Conservation (phyloP, 2,113 vertebrate genomes). For the Semicossyphus pulcher region DNA sequence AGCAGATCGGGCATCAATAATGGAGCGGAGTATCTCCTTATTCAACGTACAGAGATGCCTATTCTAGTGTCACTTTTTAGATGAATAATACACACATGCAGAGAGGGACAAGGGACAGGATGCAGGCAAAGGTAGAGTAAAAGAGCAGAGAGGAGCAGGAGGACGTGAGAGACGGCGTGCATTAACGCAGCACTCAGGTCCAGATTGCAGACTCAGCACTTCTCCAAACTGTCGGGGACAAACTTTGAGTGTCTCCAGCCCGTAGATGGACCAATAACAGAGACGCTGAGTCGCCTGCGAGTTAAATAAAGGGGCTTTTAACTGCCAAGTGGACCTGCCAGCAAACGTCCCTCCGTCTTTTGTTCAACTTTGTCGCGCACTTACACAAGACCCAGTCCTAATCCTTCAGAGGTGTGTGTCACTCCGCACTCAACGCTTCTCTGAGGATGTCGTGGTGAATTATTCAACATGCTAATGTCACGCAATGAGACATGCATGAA, state of each 20-base stretch:
- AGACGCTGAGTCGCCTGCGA: conserved; percentile 38
- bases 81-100: conserved; percentile 84
- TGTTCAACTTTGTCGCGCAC: conserved; percentile 24
- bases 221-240: conserved; percentile 70
- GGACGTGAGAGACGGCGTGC: conserved; percentile 48
- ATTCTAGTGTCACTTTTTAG: conserved; percentile 78
- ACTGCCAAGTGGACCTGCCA: conserved; percentile 49
- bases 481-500: conserved; percentile 57
- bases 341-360: conserved; percentile 50
- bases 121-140: conserved; percentile 43
- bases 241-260: conserved; percentile 70
- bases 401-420: conserved; percentile 63
- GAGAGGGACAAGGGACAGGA: conserved; percentile 57
- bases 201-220: conserved; percentile 78
- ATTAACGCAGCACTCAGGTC: conserved; percentile 79
- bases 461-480: conserved; percentile 72
- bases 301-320: conserved; percentile 76
- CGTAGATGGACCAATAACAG: conserved; percentile 49
- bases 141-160: conserved; percentile 40
- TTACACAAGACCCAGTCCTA: conserved; percentile 16
- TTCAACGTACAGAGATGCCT: conserved; percentile 69
- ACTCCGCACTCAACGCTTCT: conserved; percentile 43
- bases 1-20: conserved; percentile 80
- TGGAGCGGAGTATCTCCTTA: conserved; percentile 72
- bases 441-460: conserved; percentile 56